Percentiles rank a stretch among this genome's conserved stretches.
phyloP scores from a whole-genome alignment of 2,113 vertebrate species.

The Cephalopterus ornatus region DNA sequence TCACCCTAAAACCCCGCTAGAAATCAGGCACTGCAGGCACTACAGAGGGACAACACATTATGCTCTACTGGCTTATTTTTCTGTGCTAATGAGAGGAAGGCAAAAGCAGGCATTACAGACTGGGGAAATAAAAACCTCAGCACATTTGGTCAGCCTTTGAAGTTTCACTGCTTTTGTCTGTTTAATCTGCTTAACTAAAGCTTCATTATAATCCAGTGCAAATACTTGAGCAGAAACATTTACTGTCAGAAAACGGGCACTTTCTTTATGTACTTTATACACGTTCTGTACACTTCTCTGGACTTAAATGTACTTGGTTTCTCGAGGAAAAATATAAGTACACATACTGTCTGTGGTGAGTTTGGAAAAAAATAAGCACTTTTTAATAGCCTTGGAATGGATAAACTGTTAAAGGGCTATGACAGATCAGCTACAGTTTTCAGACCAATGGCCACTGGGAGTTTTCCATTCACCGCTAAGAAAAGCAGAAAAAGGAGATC shows the following conservation, averaged over 20 bases:
- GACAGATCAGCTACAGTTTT: not conserved
- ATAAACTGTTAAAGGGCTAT: not conserved
- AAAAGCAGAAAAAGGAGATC: not conserved
- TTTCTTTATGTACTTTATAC: not conserved
- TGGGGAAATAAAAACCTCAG: conserved; percentile 24
- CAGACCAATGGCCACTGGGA: not conserved
- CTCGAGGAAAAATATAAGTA: not conserved
- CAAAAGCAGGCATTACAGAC: conserved; percentile 12
- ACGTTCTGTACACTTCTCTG: not conserved
- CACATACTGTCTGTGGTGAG: not conserved
- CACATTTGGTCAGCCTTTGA: conserved; percentile 45
- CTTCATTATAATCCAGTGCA: conserved; percentile 63
- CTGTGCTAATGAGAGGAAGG: conserved; percentile 30
- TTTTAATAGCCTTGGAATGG: not conserved
- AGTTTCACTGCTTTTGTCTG: conserved; percentile 64
- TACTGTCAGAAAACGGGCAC: not conserved
- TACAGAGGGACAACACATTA: not conserved
- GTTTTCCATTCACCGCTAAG: not conserved
- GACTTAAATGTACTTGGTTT: not conserved
- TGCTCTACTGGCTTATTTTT: conserved; percentile 1
- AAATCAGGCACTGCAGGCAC: not conserved
- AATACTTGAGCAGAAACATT: conserved; percentile 43
- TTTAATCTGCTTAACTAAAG: conserved; percentile 75
- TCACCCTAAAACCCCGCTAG: not conserved
- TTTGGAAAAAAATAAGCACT: not conserved